Evolutionary conservation across 2,113 vertebrate species (phyloP), one percentile per base, ranked within the genome.

Genomic region (Oreochromis spilurus): DNA sequence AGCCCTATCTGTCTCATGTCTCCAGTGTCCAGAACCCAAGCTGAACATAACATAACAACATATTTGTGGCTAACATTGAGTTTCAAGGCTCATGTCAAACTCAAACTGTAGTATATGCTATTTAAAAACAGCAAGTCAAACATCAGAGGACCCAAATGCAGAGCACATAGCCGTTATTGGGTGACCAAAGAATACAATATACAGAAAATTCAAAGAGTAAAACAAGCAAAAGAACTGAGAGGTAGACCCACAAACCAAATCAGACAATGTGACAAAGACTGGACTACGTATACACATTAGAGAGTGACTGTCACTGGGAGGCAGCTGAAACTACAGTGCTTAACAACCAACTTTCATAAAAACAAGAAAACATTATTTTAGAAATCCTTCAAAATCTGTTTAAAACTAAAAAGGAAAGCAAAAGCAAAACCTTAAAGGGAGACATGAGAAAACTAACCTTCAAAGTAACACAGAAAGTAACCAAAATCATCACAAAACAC

Each of bases 231-330:
- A 65, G 17, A 65, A 65, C 9, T 65, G 60, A 65, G 31, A n/a
- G 9, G 2, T 36, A 34, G 34, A 65, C 17, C 4, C 60, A 36
- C 31, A 62, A 62, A 55, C 21, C 48, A 50, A 54, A 54, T 3
- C 9, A 57, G 54, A 58, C 29, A 34, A 62, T 36, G 16, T 3
- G 31, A 62, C 58, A 62, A n/a, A 65, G 31, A n/a, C 31, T 36
- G 31, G 31, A 36, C 9, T 0, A 36, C 0, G 9, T 12, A 12
- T 7, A 36, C 31, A 36, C 17, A 1, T 19, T 7, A 19, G 17
- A 36, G 17, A 0, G 31, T 36, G 58, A 4, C 57, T 48, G 45
- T 16, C 14, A 50, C 6, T 11, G 31, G 34, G 58, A 62, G 31
- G 17, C 60, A 65, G 17, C 17, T 65, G 3, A 65, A 65, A 65